Evolutionary conservation across 2,888 invertebrate genomes (phyloP), one percentile per base, ranked within the genome.

Genomic region (Melanotus villosus): DNA sequence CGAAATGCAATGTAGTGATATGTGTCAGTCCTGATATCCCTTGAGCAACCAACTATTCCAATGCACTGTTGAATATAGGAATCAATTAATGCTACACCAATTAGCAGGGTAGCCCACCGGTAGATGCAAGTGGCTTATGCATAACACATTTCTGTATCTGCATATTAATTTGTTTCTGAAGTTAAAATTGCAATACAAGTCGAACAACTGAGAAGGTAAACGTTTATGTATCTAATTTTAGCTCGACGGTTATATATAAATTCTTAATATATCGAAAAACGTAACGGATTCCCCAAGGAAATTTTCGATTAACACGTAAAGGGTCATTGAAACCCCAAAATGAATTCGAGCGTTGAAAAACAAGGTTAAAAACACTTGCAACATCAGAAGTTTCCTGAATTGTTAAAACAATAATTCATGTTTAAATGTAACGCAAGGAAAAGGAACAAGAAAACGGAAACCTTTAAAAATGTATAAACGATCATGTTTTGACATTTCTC

Each of bases 61-160:
- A 75, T 73, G 76, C 75, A 77, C 67, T 78, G 75, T 78, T 72
- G 77, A 73, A 77, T 78, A 74, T 79, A 75, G 77, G 75, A 81
- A 80, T 80, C 80, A 81, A 81, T 81, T 81, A 78, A 77, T 79
- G 78, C 77, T 75, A 77, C 75, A 75, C 75, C 77, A 79, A 81
- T 81, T 73, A 71, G 62, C 65, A 47, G 57, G 57, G 62, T 52
- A 19, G 23, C 47, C 32, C 30, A 21, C 26, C 38, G 18, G 54
- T 54, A 14, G 30, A 52, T 52, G 21, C 41, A 38, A 52, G 43
- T 23, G 38, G 63, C 54, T 54, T 34, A 21, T 47, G 59, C 59
- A 43, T 34, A 34, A 1, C n/a, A 14, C 34, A 32, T 14, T 2
- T 50, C 54, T 56, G n/a, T 36, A 56, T 56, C 19, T 56, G 56